Evolutionary conservation across 2,888 invertebrate species (phyloP), one percentile per base, ranked within the genome.

Genomic region (Drosophila flavopinicola): DNA sequence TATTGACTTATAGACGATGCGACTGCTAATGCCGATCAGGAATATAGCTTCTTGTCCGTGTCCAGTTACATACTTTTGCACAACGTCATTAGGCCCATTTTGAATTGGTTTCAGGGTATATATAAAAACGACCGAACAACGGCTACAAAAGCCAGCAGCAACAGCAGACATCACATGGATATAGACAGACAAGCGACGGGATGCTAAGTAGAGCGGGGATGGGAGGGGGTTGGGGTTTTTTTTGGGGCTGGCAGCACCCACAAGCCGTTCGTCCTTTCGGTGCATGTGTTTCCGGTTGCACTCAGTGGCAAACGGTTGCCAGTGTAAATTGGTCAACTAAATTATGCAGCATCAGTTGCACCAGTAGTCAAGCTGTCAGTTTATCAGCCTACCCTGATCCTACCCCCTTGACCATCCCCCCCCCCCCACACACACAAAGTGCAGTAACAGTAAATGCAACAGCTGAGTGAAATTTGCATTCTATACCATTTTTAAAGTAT

Each of bases 281-380:
- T 73, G 74, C 66, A 75, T 80, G 69, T 77, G 82, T 66, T 85
- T 83, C 83, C 83, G 83, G 83, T 85, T 84, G 78, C 84, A 86
- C 86, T 84, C 86, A 84, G 59, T 66, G 70, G 67, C 80, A 71
- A 75, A 76, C 74, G 64, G 57, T 68, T 66, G 60, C 45, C 82
- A 78, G 77, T 80, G 84, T 75, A 87, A 88, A 88, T 88, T 88
- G 88, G 85, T 72, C 87, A 85, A 80, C 88, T 88, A 88, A 88
- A 88, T 88, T 87, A 88, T 88, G 86, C 87, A 82, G 79, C 82
- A 80, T 73, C 84, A 82, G 77, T 82, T 82, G 80, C 84, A 75
- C 66, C 60, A 68, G 66, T 61, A 64, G 66, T 66, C 68, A 48
- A 75, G 77, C 79, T 66, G 70, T 76, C 54, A 54, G 44, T 42